Percentiles rank a stretch among this genome's conserved stretches.
Conservation (phyloP, 2,888 invertebrate species). For the Scotopteryx bipunctaria region DNA sequence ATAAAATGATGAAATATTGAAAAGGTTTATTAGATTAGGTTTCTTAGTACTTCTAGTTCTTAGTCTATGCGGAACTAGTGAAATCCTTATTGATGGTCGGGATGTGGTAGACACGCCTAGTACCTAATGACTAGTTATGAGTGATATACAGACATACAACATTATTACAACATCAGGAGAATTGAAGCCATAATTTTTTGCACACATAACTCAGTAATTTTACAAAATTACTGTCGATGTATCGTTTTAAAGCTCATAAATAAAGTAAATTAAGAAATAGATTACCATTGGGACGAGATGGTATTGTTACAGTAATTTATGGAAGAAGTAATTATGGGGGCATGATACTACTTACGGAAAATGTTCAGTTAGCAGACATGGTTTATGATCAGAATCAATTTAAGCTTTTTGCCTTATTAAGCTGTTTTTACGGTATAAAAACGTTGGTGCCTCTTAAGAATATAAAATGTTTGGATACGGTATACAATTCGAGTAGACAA, state of each 20-base stretch:
- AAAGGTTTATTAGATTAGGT: too few species aligned
- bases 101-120: too few species aligned
- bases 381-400: conserved; percentile 39
- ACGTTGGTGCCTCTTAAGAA: too few species aligned
- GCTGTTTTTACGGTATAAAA: background rate
- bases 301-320: conserved; percentile 53
- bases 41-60: too few species aligned
- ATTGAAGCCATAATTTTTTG: conserved; percentile 44
- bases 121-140: too few species aligned
- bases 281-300: conserved; percentile 35
- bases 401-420: conserved; percentile 18
- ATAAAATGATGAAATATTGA: too few species aligned
- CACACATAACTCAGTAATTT: conserved; percentile 46
- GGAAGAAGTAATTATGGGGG: conserved; percentile 42
- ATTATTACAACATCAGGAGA: background rate
- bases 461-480: too few species aligned
- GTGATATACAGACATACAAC: background rate
- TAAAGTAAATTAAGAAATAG: conserved; percentile 51
- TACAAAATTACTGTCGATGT: conserved; percentile 44
- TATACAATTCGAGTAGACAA: too few species aligned
- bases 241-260: conserved; percentile 44
- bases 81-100: too few species aligned
- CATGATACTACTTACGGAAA: conserved; percentile 28
- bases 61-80: too few species aligned
- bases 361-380: conserved; percentile 40